These are phyloP conservation scores for Tapirus terrestris DNA, from an alignment of 2,113 vertebrate species.

Conservation along the genomic window DNA sequence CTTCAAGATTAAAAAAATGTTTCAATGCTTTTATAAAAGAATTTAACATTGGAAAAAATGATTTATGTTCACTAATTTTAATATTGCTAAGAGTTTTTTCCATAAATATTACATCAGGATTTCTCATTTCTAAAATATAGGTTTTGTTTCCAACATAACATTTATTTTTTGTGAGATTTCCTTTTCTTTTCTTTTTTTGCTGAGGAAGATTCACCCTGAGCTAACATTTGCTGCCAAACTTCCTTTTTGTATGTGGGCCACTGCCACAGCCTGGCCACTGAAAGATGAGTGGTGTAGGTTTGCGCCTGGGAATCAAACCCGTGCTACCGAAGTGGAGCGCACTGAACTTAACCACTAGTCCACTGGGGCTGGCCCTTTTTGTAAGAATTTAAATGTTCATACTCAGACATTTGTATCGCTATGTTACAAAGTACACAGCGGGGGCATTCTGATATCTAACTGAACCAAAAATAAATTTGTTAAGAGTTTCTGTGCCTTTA, in stretches of 20 bases:
- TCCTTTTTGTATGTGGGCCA: too few species aligned
- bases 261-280: too few species aligned
- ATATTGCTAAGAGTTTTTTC: background rate
- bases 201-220: too few species aligned
- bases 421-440: background rate
- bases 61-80: conserved; percentile 26
- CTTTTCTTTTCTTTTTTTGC: too few species aligned
- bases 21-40: background rate
- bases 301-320: too few species aligned
- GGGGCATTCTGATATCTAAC: background rate
- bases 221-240: too few species aligned
- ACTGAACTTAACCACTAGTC: too few species aligned
- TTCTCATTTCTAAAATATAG: background rate
- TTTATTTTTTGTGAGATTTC: background rate
- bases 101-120: background rate
- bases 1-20: conserved; percentile 19
- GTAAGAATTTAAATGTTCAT: conserved; percentile 13
- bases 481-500: background rate
- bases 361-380: too few species aligned
- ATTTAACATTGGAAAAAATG: background rate
- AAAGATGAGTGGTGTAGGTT: too few species aligned
- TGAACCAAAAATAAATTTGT: background rate
- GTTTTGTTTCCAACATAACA: background rate
- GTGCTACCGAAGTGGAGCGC: too few species aligned
- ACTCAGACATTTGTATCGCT: background rate